Percentiles rank a stretch among this genome's conserved stretches.
phyloP scores from a whole-genome alignment of 2,113 vertebrate genomes.

The Ia io region DNA sequence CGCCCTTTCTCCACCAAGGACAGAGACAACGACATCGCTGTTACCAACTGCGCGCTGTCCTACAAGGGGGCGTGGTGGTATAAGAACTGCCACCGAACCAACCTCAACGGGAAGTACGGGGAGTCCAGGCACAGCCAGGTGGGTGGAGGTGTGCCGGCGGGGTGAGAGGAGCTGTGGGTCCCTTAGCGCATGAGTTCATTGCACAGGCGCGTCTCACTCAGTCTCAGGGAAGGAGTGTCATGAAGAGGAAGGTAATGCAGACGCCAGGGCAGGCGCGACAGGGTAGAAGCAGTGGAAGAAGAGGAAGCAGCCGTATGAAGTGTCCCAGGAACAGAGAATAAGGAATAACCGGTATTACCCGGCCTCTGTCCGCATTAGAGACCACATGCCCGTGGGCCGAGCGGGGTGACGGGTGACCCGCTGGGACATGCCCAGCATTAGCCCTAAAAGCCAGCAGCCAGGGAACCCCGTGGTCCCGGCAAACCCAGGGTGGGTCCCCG shows the following conservation, averaged over 20 bases:
- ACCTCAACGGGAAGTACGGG: constrained; percentile 98
- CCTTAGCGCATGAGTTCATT: not conserved
- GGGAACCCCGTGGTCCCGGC: not conserved
- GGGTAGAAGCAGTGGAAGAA: not conserved
- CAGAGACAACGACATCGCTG: constrained; percentile 96
- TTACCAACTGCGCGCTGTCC: constrained; percentile 98
- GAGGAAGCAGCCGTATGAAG: not conserved
- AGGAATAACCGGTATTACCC: not conserved
- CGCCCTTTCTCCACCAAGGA: constrained; percentile 98
- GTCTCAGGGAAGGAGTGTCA: not conserved
- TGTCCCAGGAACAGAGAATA: not conserved
- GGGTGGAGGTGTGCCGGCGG: not conserved
- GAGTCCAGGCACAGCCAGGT: constrained; percentile 99
- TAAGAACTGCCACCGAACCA: constrained; percentile 98
- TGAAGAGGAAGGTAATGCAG: not conserved
- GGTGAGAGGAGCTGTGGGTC: rapidly evolving
- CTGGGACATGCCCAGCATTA: not conserved
- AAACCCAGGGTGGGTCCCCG: not conserved
- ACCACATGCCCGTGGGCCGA: not conserved
- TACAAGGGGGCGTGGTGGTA: constrained; percentile 99
- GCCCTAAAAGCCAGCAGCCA: not conserved
- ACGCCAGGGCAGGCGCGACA: not conserved
- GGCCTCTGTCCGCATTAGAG: not conserved
- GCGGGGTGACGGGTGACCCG: not conserved
- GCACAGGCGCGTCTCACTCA: not conserved